phyloP scores from a whole-genome alignment of 2,797 vertebrate species.

The Eidolon dupreanum region DNA sequence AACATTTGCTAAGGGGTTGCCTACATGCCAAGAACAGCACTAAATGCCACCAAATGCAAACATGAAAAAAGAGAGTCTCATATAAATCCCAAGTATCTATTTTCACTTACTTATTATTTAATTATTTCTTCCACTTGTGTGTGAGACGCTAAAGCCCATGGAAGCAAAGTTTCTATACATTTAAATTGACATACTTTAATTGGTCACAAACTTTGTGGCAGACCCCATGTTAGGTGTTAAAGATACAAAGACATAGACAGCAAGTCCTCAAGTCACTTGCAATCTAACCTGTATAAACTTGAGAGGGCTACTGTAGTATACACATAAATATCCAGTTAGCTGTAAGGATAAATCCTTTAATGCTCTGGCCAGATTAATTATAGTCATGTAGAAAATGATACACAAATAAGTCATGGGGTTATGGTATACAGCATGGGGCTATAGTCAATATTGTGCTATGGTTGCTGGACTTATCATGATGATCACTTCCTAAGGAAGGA shows the following conservation, averaged over 20 bases:
- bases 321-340: not conserved
- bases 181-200: not conserved
- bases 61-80: not conserved
- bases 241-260: not conserved
- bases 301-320: not conserved
- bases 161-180: not conserved
- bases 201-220: not conserved
- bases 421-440: too few species aligned
- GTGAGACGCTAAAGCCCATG: not conserved
- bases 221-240: not conserved
- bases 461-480: too few species aligned
- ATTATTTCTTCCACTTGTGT: not conserved
- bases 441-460: too few species aligned
- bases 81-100: not conserved
- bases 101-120: conserved; percentile 16
- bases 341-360: not conserved
- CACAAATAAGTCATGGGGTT: too few species aligned
- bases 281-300: not conserved
- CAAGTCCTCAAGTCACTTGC: not conserved
- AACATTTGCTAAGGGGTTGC: not conserved
- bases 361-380: not conserved
- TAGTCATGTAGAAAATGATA: not conserved
- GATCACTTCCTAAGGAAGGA: too few species aligned
- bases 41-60: not conserved
- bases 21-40: not conserved